phyloP scores from a whole-genome alignment of 2,797 vertebrate genomes.

The Bradypus variegatus region DNA sequence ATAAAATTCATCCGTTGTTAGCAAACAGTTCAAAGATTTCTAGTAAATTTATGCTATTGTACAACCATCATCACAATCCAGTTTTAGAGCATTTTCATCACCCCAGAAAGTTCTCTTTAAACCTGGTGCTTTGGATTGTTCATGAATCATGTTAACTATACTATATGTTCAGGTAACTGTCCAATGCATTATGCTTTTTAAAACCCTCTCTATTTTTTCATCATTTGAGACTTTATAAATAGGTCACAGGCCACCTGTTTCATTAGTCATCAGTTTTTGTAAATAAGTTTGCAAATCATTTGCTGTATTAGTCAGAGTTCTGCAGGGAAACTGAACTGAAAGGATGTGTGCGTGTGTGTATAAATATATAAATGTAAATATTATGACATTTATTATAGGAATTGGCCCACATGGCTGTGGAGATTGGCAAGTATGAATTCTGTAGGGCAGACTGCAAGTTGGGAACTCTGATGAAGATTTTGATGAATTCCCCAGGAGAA shows the following conservation, averaged over 20 bases:
- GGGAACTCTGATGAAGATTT: too few species aligned
- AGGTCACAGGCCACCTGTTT: neutral
- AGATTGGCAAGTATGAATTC: too few species aligned
- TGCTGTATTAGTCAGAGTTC: too few species aligned
- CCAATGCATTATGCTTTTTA: neutral
- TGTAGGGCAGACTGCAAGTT: too few species aligned
- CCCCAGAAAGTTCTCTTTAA: neutral
- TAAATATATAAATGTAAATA: too few species aligned
- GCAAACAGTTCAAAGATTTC: slow-evolving; percentile 1
- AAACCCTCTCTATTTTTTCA: neutral
- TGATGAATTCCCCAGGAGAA: too few species aligned
- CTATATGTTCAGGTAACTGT: neutral
- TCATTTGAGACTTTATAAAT: neutral
- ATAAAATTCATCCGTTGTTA: neutral
- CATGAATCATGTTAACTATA: neutral
- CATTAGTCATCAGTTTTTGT: neutral
- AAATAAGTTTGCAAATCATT: neutral
- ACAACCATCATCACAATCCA: neutral
- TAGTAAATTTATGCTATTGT: neutral
- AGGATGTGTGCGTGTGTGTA: too few species aligned
- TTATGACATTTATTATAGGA: too few species aligned
- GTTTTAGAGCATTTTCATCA: neutral
- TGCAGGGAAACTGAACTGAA: too few species aligned
- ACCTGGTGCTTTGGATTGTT: neutral
- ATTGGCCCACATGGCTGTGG: too few species aligned